Evolutionary conservation across 1,140 invertebrate species (phyloP), one percentile per base, ranked within the genome.

Genomic region (Microplitis demolitor): DNA sequence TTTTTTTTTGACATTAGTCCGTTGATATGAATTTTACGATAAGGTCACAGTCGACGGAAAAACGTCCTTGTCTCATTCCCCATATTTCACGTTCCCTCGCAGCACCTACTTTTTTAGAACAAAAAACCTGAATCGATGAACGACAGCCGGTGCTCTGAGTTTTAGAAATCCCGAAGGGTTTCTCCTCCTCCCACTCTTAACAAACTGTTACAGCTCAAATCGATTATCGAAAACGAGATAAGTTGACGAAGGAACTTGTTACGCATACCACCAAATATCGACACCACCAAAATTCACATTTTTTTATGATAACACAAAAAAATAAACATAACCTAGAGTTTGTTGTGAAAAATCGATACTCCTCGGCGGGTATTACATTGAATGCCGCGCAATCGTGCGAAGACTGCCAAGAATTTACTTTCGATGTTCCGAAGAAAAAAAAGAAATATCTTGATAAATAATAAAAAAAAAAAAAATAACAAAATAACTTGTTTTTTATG

Each of bases 191-290:
- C 16, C 53, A 54, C 13, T 24, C 6, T 54, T 24, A 14, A 5
- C 33, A 31, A 31, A 14, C 51, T 67, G 66, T 50, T 64, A 35
- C 39, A 14, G 13, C 62, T 11, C 35, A 4, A 54, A 54, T 67
- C 50, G 66, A 67, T 67, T 67, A 54, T 67, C 66, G 34, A 34
- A 24, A 67, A 67, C 62, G 14, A 67, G 31, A 53, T 54, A 67
- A 67, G 66, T 53, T 50, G 66, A 67, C 62, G 39, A 16, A 50
- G 6, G 39, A 50, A 50, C 5, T 64, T 50, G 62, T 45, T n/a
- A 37, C 66, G 35, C 33, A 9, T n/a, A n/a, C 35, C 33, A 11
- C 24, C 56, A 58, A 66, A 66, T 24, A 50, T 51, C 50, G 63
- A 45, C 66, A 35, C 11, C 8, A 64, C 8, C 31, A 6, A 67